These are phyloP conservation scores for Picus viridis DNA, from an alignment of 2,797 vertebrate species.

Conservation along the genomic window DNA sequence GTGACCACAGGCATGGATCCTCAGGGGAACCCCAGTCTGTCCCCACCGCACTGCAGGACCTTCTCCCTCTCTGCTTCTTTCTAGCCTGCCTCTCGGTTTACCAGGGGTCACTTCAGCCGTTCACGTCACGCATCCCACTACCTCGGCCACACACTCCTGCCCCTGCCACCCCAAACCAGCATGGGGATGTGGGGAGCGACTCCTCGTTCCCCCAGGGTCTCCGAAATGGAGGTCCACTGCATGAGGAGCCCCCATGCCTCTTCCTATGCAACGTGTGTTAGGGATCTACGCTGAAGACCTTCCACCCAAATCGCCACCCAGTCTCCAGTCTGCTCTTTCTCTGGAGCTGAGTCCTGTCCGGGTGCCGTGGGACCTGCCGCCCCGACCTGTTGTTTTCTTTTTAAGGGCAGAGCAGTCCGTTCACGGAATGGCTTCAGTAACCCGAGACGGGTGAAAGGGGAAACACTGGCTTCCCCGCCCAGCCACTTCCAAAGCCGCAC, in stretches of 20 bases:
- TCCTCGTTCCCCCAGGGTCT: not conserved
- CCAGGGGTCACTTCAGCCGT: not conserved
- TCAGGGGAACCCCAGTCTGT: not conserved
- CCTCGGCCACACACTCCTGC: no score
- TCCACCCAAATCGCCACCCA: no score
- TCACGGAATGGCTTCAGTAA: not conserved
- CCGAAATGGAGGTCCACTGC: accelerated
- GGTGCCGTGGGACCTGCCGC: not conserved
- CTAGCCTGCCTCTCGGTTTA: not conserved
- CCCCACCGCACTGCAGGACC: no score
- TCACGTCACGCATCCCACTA: not conserved
- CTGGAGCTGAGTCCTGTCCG: not conserved
- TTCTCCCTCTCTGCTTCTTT: not conserved
- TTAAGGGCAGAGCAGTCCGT: no score
- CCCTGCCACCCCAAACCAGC: no score
- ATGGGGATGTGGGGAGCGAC: not conserved
- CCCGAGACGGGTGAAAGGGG: not conserved
- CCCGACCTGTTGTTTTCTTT: not conserved
- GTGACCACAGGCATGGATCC: accelerated
- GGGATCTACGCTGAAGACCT: not conserved
- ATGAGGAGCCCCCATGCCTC: accelerated
- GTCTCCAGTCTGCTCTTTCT: no score
- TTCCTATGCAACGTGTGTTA: not conserved
- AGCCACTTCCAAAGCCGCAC: accelerated
- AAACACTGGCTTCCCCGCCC: not conserved